Evolutionary conservation across 2,113 vertebrate species (phyloP).

Genomic region (Aptenodytes patagonicus): DNA sequence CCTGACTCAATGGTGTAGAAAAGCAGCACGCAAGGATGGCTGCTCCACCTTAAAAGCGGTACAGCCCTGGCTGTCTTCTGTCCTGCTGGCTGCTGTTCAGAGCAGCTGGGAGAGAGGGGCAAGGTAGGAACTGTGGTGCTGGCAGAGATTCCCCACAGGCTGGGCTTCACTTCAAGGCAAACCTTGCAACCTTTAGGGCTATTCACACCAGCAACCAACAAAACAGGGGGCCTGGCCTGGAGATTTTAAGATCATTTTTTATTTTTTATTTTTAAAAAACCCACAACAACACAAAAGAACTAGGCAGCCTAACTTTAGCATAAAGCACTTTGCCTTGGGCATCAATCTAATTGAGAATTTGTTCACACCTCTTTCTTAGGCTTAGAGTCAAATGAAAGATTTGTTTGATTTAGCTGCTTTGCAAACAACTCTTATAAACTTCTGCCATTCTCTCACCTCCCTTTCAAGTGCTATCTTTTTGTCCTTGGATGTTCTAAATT

Average conservation of each 20-base stretch:
- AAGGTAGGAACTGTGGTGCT: background rate
- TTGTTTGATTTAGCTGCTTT: conserved; percentile 34
- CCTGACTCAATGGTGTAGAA: background rate
- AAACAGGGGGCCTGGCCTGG: background rate
- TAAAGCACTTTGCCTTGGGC: conserved; percentile 1
- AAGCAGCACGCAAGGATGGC: background rate
- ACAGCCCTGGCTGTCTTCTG: background rate
- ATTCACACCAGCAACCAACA: background rate
- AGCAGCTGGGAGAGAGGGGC: background rate
- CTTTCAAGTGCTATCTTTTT: conserved; percentile 34
- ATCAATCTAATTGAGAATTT: background rate
- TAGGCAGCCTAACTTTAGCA: background rate
- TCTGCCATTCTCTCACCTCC: background rate
- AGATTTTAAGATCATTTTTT: background rate
- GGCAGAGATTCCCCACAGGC: background rate
- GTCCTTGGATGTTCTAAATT: conserved; percentile 43
- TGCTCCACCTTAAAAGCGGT: background rate
- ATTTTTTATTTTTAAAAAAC: background rate
- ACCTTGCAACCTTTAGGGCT: background rate
- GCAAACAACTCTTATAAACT: conserved; percentile 37
- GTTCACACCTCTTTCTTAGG: conserved; percentile 27
- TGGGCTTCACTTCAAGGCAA: background rate
- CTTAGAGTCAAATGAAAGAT: background rate
- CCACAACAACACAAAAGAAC: background rate
- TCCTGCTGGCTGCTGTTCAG: background rate